Conservation (phyloP, 2,113 vertebrate genomes). For the Butastur rufipennis region DNA sequence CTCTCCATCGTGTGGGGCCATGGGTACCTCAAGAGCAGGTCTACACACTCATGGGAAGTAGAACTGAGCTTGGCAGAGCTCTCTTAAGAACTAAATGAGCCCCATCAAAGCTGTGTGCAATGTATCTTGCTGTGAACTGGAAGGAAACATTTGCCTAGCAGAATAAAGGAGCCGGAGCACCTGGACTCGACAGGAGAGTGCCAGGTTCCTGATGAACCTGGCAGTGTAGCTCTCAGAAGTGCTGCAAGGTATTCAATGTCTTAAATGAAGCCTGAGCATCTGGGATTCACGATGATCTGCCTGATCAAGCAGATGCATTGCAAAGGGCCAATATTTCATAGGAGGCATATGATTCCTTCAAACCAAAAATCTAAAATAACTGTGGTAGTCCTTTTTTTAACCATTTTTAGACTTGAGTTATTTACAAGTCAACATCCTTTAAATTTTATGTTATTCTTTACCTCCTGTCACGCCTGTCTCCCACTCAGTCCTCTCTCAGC, state of each 20-base stretch:
- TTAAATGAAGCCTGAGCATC: background rate
- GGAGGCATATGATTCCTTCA: background rate
- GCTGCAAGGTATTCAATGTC: background rate
- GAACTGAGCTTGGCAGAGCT: background rate
- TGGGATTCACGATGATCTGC: background rate
- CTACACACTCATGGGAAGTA: background rate
- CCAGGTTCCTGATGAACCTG: background rate
- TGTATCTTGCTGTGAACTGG: background rate
- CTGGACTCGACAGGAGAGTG: background rate
- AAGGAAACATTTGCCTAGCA: background rate
- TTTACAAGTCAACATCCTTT: background rate
- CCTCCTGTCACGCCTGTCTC: background rate
- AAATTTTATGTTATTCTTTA: background rate
- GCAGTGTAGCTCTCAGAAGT: background rate
- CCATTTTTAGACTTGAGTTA: background rate
- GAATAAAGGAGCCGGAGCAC: background rate
- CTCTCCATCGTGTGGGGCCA: fast-evolving
- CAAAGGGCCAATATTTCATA: background rate
- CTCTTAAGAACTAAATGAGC: background rate
- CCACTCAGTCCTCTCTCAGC: background rate
- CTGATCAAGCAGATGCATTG: background rate
- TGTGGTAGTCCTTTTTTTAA: background rate
- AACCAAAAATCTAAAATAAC: background rate
- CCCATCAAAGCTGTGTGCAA: background rate
- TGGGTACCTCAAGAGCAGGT: background rate